Evolutionary conservation across 1,140 invertebrate genomes (phyloP).

Genomic region (Asbolus verrucosus): DNA sequence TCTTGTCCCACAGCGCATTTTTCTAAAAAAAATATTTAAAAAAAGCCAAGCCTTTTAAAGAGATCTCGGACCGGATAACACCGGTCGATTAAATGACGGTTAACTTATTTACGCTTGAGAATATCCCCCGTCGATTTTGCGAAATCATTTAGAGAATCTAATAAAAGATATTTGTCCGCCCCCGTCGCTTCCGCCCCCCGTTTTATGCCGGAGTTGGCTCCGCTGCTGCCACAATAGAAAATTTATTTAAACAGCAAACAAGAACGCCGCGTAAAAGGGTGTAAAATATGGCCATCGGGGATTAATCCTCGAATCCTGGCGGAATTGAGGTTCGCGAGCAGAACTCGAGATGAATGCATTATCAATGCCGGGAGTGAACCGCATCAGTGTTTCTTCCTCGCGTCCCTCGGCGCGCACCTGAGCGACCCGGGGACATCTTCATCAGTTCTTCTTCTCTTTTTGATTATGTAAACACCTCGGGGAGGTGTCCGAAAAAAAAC

Average conservation of each 20-base stretch:
- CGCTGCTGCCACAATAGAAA: slow-evolving; percentile 14
- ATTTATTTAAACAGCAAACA: slow-evolving; percentile 37
- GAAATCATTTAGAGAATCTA: no score
- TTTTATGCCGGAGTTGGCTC: no score
- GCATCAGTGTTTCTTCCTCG: neutral
- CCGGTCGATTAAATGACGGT: no score
- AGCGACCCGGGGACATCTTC: neutral
- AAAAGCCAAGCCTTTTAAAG: no score
- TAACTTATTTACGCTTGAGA: no score
- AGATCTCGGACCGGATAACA: no score
- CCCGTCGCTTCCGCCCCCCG: neutral
- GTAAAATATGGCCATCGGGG: slow-evolving; percentile 25
- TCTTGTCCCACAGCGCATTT: no score
- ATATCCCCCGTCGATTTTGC: neutral
- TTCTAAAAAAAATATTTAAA: no score
- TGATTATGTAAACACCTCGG: slow-evolving; percentile 31
- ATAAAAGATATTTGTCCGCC: neutral
- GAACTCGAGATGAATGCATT: slow-evolving; percentile 12
- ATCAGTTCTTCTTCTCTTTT: neutral
- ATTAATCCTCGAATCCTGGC: slow-evolving; percentile 17
- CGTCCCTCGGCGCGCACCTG: neutral
- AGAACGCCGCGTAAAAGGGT: slow-evolving; percentile 8
- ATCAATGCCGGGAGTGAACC: neutral
- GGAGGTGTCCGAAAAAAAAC: slow-evolving; percentile 7
- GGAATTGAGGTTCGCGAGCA: slow-evolving; percentile 17